Evolutionary conservation across 2,113 vertebrate genomes (phyloP), one percentile per base, ranked within the genome.

Genomic region (Garra rufa): DNA sequence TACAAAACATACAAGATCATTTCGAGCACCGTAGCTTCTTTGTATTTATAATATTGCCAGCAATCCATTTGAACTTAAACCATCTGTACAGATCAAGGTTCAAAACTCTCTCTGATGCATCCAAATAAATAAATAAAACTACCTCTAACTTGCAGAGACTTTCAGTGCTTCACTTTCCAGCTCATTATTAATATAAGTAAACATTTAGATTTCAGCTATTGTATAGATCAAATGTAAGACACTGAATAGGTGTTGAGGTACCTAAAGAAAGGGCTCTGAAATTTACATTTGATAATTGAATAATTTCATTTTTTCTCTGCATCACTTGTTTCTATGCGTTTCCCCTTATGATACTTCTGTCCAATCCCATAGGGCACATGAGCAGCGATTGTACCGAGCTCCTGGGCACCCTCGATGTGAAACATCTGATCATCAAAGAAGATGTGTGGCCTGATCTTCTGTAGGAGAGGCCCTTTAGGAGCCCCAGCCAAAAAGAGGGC

Each of bases 361-460:
- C 95, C 95, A 3, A 97, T 75, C 0, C 97, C 97, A 0, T 98
- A 98, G 65, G 97, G 97, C 4, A 99, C 97, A 0, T 99, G 97
- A 6, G 97, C 97, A 0, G 97, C 96, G 0, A 98, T 92, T 0
- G 97, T 96, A 86, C 97, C 97, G 92, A 96, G 86, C 90, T 97
- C 96, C 63, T 96, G 94, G 19, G 97, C 97, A 0, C 97, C 97
- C n/a, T 97, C 95, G 88, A 98, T 95, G 0, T 99, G 97, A 90
- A 97, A 97, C 96, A 98, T 97, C 95, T 98, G 97, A 0, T 98
- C 97, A 0, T 82, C 80, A 70, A 98, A 98, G 93, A 97, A 99
- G 89, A 98, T 97, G 83, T 98, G 97, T 0, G 97, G 97, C 4
- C 96, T 91, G 84, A 99, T 98, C 92, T 97, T 98, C 86, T 94